These are phyloP conservation scores for Mastomys coucha DNA, from an alignment of 2,113 vertebrate genomes.

Conservation along the genomic window DNA sequence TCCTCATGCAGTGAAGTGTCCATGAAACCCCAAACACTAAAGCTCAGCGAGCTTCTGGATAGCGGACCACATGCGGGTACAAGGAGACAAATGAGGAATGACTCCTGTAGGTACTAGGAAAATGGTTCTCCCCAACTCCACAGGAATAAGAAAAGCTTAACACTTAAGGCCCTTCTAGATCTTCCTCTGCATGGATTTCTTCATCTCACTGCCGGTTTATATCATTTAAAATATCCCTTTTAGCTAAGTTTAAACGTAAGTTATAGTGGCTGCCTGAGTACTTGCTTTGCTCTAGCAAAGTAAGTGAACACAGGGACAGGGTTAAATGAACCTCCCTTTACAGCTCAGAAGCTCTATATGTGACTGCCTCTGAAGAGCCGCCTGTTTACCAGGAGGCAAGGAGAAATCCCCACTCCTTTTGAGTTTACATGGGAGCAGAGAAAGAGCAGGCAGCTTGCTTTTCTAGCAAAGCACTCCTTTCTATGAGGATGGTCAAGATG, in stretches of 20 bases:
- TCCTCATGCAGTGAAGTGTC: neutral
- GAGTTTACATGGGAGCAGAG: neutral
- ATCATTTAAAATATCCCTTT: neutral
- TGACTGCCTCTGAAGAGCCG: neutral
- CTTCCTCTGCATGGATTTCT: neutral
- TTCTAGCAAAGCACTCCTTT: neutral
- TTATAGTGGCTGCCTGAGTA: neutral
- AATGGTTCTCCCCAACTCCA: neutral
- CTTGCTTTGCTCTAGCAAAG: neutral
- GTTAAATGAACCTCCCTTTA: neutral
- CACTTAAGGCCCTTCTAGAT: neutral
- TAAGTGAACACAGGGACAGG: neutral
- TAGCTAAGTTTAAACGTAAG: neutral
- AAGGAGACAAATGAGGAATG: neutral
- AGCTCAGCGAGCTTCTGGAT: neutral
- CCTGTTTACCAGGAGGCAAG: neutral
- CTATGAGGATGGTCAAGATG: neutral
- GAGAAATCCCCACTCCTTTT: neutral
- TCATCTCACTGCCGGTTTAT: neutral
- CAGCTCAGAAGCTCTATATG: neutral
- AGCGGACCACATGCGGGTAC: neutral
- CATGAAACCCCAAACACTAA: neutral
- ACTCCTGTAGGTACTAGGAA: neutral
- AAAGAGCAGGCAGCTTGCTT: neutral
- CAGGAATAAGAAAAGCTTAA: neutral